Percentiles rank a stretch among this genome's conserved stretches.
Conservation (phyloP, 2,888 invertebrate species). For the Caenorhabditis angaria region DNA sequence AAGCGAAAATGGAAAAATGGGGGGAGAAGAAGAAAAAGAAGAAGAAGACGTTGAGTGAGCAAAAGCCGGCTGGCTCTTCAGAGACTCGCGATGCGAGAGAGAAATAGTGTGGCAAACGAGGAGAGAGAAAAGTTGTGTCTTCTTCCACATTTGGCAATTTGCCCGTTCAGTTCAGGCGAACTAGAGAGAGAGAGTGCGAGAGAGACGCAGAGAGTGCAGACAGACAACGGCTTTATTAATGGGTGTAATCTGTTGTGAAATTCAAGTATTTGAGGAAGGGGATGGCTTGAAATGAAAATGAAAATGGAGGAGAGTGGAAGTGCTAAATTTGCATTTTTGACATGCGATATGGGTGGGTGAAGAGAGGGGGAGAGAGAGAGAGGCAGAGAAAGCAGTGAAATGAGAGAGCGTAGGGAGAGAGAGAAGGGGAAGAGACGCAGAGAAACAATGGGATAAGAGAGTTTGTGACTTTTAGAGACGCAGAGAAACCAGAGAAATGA, state of each 20-base stretch:
- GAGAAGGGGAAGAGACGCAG: no score
- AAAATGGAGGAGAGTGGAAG: neutral
- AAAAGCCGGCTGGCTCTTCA: conserved; percentile 6
- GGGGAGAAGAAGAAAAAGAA: neutral
- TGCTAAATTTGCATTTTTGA: conserved; percentile 1
- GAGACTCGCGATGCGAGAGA: no score
- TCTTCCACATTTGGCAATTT: conserved; percentile 42
- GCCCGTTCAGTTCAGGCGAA: conserved; percentile 27
- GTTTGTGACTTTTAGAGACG: no score
- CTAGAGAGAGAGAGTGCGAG: conserved; percentile 5
- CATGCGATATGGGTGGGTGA: no score
- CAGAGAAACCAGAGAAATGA: no score
- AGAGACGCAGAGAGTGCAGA: conserved; percentile 9
- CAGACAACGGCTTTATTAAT: conserved; percentile 6
- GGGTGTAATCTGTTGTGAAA: neutral
- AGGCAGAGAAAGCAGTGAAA: no score
- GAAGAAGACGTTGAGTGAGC: neutral
- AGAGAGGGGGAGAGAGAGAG: no score
- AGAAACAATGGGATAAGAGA: no score
- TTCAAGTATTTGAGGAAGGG: neutral
- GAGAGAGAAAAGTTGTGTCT: neutral
- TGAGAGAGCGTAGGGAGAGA: no score
- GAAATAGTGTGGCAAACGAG: neutral
- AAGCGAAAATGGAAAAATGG: neutral
- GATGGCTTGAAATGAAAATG: no score